Base-by-base conservation (phyloP, 1,140 invertebrate genomes). In the Plectrocnemia conspersa region DNA sequence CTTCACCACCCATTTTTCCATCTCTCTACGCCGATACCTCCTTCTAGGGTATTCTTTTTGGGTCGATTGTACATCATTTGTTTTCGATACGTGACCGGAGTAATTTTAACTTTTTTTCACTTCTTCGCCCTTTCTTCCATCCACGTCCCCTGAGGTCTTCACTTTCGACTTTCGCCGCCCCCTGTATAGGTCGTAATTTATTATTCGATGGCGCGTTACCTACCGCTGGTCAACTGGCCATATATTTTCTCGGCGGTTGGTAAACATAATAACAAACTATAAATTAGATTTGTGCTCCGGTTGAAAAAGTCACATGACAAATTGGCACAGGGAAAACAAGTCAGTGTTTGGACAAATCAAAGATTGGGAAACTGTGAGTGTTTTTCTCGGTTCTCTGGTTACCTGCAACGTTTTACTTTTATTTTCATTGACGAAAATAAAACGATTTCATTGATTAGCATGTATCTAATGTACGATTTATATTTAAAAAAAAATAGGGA, bases 31-130 rank as follows among this genome's bases (percentile, higher is more conserved):
- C 21, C 11, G 9, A 9, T 18, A 15, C 2, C 15, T 5, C 24
- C 6, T 19, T 19, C 41, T 21, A 2, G 5, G 19, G 49, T 52
- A 42, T 52, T 57, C 48, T 46, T 47, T 57, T 35, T 45, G 32
- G 29, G 40, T 52, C 48, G 47, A 57, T 52, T 57, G 55, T 57
- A 57, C 48, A 46, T 57, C 55, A 52, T 57, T 57, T 57, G 55
- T 57, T 57, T 52, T 35, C 47, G 32, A 57, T 52, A 57, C 55
- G 55, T 57, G 55, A 57, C 47, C 22, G 1, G 55, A 29, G 32
- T 52, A 52, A 49, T 42, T 49, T 56, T 24, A 48, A 52, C 36
- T 42, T 42, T n/a, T n/a, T 42, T 49, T 49, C 47, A 29, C 27
- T n/a, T 21, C 23, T 16, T 1, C 23, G 35, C 21, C 21, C 25